Evolutionary conservation across 1,140 invertebrate species (phyloP).

Genomic region (Tetramorium simillimum): DNA sequence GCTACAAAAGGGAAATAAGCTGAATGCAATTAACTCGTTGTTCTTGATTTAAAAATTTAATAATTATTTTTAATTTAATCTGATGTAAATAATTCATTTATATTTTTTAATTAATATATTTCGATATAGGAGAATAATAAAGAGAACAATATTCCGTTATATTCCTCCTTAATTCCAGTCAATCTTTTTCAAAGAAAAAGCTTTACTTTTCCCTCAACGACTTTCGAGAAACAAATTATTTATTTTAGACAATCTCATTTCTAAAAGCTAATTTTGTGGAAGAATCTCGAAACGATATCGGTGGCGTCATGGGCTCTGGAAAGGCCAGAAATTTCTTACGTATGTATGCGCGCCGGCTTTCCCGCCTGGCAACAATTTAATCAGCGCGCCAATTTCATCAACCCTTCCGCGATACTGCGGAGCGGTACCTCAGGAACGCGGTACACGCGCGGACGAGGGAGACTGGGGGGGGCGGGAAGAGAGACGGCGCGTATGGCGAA

Average conservation of each 20-base stretch:
- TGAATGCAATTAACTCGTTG: neutral
- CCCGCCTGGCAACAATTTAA: slow-evolving; percentile 70
- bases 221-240: neutral
- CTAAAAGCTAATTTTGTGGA: neutral
- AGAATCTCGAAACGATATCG: neutral
- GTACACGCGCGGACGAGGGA: slow-evolving; percentile 36
- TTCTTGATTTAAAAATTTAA: neutral
- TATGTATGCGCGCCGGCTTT: slow-evolving; percentile 53
- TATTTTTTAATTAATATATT: too few species aligned
- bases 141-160: neutral
- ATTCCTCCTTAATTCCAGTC: neutral
- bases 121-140: neutral
- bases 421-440: slow-evolving; percentile 66
- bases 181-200: neutral
- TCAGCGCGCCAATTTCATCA: slow-evolving; percentile 74
- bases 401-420: slow-evolving; percentile 68
- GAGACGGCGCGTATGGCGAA: neutral
- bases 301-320: neutral
- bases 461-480: neutral
- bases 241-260: neutral
- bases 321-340: slow-evolving; percentile 49
- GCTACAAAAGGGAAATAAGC: neutral
- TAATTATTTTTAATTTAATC: neutral
- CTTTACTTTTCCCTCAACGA: neutral
- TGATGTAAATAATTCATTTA: too few species aligned